Evolutionary conservation across 1,140 invertebrate genomes (phyloP).

Genomic region (Sarcophaga peregrina): DNA sequence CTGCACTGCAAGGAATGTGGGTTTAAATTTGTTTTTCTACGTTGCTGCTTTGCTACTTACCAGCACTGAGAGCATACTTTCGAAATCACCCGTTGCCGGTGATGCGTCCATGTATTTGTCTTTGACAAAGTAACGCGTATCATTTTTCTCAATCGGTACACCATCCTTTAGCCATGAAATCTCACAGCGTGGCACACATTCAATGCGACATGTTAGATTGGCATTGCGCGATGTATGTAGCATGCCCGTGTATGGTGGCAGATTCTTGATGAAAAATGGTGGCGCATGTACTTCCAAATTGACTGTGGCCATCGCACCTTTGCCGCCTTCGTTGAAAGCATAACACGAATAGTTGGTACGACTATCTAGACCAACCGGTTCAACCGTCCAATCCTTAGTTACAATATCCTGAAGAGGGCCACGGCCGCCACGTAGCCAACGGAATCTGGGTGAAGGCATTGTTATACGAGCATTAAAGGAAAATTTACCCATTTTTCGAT

Average conservation of each 20-base stretch:
- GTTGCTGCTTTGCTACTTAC: conserved; percentile 65
- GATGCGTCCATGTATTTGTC: conserved; percentile 75
- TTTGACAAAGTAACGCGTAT: conserved; percentile 77
- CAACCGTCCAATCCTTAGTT: conserved; percentile 79
- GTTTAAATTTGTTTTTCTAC: background rate
- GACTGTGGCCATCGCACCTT: conserved; percentile 77
- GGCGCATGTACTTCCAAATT: conserved; percentile 86
- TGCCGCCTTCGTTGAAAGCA: conserved; percentile 84
- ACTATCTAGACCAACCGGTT: conserved; percentile 82
- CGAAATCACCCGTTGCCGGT: conserved; percentile 82
- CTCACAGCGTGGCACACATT: conserved; percentile 86
- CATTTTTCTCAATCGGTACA: conserved; percentile 71
- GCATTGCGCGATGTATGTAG: conserved; percentile 75
- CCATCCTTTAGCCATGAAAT: conserved; percentile 87
- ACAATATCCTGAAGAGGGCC: conserved; percentile 79
- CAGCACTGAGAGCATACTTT: conserved; percentile 85
- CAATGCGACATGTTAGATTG: conserved; percentile 85
- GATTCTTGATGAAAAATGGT: conserved; percentile 85
- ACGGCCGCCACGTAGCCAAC: conserved; percentile 80
- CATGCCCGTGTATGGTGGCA: conserved; percentile 84
- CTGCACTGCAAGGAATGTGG: background rate
- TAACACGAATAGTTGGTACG: conserved; percentile 88
- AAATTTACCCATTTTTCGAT: conserved; percentile 63
- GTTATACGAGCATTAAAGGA: conserved; percentile 57
- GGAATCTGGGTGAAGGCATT: conserved; percentile 70